Evolutionary conservation across 2,888 invertebrate species (phyloP), one percentile per base, ranked within the genome.

Genomic region (Cheilosia grossa): DNA sequence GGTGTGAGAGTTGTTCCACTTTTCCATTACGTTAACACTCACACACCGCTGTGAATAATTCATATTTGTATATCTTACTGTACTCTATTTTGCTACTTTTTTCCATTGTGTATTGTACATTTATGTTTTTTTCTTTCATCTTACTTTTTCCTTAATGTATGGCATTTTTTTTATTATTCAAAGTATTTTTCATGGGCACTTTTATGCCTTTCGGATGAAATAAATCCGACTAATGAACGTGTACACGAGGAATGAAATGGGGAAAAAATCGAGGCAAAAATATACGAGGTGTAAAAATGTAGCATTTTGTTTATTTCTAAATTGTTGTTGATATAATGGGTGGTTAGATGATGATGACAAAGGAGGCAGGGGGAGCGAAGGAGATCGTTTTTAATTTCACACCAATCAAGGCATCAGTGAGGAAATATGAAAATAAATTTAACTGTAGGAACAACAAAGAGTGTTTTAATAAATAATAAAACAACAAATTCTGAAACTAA

Each of bases 101-200:
- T 33, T 37, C 33, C 27, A 17, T 27, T 33, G 10, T 61, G 27
- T 19, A 47, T 51, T 53, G 9, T 30, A 30, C 7, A 33, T 54
- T 3, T 66, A 42, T 49, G 66, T 51, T n/a, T 56, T 44, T 61
- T 30, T 10, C 13, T 70, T 33, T 70, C 37, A 27, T 54, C 27
- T 56, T 56, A 33, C 13, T 42, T 58, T 24, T 67, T 47, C 33
- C 24, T 53, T 56, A 54, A 63, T 74, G 67, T 63, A 81, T 81
- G 73, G 73, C 44, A 44, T 80, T 80, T 80, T 80, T 80, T 56
- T 80, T 81, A 80, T 67, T 81, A 56, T 74, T 74, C 67, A 69
- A 69, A 72, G 64, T 63, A 64, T 67, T 58, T 79, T 72, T 72
- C 44, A 74, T 81, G 64, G 72, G 59, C 58, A 66, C 51, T 63